A percentile compares a stretch with the other conserved stretches of the same genome.
These are phyloP conservation scores for Sarcophaga carnaria DNA, from an alignment of 2,888 invertebrate genomes.

Conservation along the genomic window DNA sequence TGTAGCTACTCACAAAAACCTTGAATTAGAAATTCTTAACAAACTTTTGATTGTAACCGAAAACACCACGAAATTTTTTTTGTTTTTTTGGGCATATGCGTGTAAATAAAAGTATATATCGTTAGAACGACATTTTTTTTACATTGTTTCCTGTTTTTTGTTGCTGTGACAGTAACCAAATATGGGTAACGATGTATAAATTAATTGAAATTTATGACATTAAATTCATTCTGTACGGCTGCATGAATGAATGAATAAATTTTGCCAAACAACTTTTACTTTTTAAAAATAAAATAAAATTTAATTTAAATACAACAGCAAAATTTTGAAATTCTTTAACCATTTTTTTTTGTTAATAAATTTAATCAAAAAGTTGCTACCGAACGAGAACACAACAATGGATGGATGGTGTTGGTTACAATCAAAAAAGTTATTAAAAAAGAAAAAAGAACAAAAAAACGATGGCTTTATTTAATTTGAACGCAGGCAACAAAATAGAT, in stretches of 20 bases:
- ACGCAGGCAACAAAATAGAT: not conserved
- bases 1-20: not conserved
- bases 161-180: conserved; percentile 23
- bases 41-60: conserved; percentile 14
- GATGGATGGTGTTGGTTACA: no score
- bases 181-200: conserved; percentile 30
- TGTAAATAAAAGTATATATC: not conserved
- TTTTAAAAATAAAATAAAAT: not conserved
- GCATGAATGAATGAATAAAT: conserved; percentile 8
- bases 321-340: no score
- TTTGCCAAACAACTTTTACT: not conserved
- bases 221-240: not conserved
- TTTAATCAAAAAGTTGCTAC: no score
- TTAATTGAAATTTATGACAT: conserved; percentile 24
- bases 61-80: not conserved
- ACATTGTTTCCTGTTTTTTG: not conserved
- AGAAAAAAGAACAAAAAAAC: no score
- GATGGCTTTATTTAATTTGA: no score
- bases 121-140: not conserved
- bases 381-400: no score
- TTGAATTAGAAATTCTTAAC: conserved; percentile 29
- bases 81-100: not conserved
- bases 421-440: no score
- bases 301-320: not conserved
- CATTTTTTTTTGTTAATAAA: no score